phyloP scores from a whole-genome alignment of 2,113 vertebrate species.

The Crypturellus undulatus region DNA sequence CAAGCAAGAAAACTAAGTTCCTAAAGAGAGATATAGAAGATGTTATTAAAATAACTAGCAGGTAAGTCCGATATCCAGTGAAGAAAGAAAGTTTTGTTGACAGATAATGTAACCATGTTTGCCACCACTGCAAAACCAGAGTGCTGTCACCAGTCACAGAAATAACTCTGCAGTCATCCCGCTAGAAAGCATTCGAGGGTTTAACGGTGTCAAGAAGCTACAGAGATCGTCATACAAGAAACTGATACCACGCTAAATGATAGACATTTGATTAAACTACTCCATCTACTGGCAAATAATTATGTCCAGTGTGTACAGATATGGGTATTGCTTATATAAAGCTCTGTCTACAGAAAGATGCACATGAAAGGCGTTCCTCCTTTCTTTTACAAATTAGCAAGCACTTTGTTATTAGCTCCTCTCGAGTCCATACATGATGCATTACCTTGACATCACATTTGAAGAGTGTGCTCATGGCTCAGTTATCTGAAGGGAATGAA shows the following conservation, averaged over 20 bases:
- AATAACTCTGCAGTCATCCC: neutral
- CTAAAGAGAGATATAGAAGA: neutral
- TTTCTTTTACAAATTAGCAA: neutral
- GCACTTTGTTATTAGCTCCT: neutral
- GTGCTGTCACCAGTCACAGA: neutral
- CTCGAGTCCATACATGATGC: neutral
- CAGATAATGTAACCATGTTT: neutral
- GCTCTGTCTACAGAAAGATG: neutral
- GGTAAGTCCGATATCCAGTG: neutral
- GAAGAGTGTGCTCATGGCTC: no score
- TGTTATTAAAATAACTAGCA: neutral
- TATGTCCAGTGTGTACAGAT: neutral
- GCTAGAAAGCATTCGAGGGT: neutral
- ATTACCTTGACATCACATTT: neutral
- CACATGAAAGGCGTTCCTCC: neutral
- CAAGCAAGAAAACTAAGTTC: neutral
- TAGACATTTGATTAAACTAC: slow-evolving; percentile 73
- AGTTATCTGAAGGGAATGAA: neutral
- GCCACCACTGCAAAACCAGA: neutral
- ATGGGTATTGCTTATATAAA: neutral
- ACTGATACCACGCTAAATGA: neutral
- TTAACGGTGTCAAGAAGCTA: slow-evolving; percentile 30
- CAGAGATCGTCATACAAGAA: neutral
- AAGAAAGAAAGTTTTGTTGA: neutral
- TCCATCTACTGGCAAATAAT: slow-evolving; percentile 73